These are phyloP conservation scores for Drosophila orosa DNA, from an alignment of 1,140 invertebrate genomes.

Conservation along the genomic window DNA sequence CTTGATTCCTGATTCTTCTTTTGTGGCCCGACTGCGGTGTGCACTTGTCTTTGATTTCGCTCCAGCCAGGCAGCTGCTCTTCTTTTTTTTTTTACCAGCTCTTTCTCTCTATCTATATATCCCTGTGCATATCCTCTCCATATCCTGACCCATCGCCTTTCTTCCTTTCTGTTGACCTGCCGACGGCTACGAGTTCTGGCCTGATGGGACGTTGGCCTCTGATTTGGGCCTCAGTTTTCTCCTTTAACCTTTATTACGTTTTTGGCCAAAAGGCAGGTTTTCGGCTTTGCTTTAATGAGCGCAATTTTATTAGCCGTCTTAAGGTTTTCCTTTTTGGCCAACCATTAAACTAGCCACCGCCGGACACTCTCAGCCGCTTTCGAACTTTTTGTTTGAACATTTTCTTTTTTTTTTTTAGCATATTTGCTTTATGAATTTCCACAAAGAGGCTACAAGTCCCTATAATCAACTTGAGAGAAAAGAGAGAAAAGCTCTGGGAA, in stretches of 20 bases:
- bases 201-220: conserved; percentile 17
- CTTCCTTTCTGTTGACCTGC: conserved; percentile 45
- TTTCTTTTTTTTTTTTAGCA: conserved; percentile 47
- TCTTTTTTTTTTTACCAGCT: conserved; percentile 1
- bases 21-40: conserved; percentile 60
- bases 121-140: conserved; percentile 24
- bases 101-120: not conserved
- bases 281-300: conserved; percentile 79
- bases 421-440: conserved; percentile 53
- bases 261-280: conserved; percentile 63
- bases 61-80: conserved; percentile 2
- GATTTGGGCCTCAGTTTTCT: conserved; percentile 34
- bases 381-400: conserved; percentile 58
- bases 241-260: conserved; percentile 76
- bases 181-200: conserved; percentile 24
- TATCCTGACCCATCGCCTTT: not conserved
- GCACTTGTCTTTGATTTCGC: conserved; percentile 70
- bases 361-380: conserved; percentile 25
- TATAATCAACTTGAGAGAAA: conserved; percentile 41
- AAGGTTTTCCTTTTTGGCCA: conserved; percentile 40
- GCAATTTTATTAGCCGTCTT: conserved; percentile 75
- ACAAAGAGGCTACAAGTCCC: conserved; percentile 5
- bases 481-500: not conserved
- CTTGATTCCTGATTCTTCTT: conserved; percentile 70
- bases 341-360: not conserved